phyloP scores from a whole-genome alignment of 2,888 invertebrate genomes.

The Taphrorychus bicolor region DNA sequence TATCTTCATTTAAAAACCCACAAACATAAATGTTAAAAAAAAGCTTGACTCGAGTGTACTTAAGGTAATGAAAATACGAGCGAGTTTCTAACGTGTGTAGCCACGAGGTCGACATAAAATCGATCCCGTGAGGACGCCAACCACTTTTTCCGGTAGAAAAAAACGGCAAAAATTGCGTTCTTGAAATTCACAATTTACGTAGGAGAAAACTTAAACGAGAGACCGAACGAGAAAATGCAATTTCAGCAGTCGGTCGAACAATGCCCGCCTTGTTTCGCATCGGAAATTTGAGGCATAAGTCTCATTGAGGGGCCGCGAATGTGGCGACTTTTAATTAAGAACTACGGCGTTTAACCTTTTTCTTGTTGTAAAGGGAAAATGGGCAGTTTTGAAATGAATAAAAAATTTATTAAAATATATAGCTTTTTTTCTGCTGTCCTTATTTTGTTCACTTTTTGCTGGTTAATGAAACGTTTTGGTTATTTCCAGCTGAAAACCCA shows the following conservation, averaged over 20 bases:
- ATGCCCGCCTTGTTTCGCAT: not conserved
- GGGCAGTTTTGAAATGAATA: no score
- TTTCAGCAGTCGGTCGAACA: not conserved
- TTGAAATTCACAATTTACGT: not conserved
- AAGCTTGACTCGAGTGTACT: not conserved
- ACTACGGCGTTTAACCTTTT: not conserved
- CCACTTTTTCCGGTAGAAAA: not conserved
- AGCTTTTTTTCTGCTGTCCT: no score
- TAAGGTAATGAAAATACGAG: not conserved
- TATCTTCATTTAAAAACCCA: no score
- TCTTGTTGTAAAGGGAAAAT: no score
- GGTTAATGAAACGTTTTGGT: no score
- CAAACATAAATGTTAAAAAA: no score
- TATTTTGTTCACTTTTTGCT: no score
- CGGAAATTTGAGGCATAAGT: conserved; percentile 2
- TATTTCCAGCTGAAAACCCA: not conserved
- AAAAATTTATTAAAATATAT: no score
- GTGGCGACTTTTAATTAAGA: not conserved
- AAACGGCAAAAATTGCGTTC: no score
- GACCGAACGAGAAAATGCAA: not conserved
- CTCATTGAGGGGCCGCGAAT: not conserved
- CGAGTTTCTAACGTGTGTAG: not conserved
- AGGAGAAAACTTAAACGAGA: not conserved
- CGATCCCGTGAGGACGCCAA: not conserved
- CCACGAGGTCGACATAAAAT: not conserved